Base-by-base conservation (phyloP, 1,140 invertebrate genomes). In the Macrosteles quadrilineatus region DNA sequence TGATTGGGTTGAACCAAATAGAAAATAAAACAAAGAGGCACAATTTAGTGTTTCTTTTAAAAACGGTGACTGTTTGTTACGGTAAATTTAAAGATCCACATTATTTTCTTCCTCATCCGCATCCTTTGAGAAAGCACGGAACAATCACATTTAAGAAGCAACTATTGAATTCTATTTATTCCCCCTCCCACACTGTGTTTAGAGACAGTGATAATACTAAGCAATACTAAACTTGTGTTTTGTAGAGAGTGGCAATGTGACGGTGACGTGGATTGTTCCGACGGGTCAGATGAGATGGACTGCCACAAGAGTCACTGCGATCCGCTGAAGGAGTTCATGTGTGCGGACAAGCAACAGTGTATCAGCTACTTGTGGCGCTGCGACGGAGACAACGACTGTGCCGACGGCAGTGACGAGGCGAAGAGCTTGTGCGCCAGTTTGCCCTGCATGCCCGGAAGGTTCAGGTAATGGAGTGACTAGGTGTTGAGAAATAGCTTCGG, bases 381-480 rank as follows among this genome's bases (percentile, higher is more conserved):
- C 77, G 91, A 93, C 75, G 88, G 88, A 27, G 90, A 92, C 69
- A 78, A 83, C 55, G 89, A 91, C 73, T 91, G 89, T 75, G 83
- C 84, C 0, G 89, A 90, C 77, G 85, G 84, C 12, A 87, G 87
- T 9, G 91, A 94, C 76, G 91, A 93, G 55, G 50, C 45, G 6
- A 19, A 50, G 59, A 57, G 66, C 19, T 47, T 80, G 12, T 83
- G 81, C 74, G 75, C 75, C 11, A 72, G 57, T 17, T 71, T 77
- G 45, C 67, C 76, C 55, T 83, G 82, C 73, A 75, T 77, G 31
- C 75, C 76, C 23, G 78, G 77, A 23, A 73, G 76, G 70, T 75
- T 73, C 64, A 73, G 72, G 72, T 70, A n/a, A 36, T 36, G 4
- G 4, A 36, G 32, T 36, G n/a, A n/a, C n/a, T n/a, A n/a, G n/a